phyloP scores from a whole-genome alignment of 2,113 vertebrate species.

The Cariama cristata region DNA sequence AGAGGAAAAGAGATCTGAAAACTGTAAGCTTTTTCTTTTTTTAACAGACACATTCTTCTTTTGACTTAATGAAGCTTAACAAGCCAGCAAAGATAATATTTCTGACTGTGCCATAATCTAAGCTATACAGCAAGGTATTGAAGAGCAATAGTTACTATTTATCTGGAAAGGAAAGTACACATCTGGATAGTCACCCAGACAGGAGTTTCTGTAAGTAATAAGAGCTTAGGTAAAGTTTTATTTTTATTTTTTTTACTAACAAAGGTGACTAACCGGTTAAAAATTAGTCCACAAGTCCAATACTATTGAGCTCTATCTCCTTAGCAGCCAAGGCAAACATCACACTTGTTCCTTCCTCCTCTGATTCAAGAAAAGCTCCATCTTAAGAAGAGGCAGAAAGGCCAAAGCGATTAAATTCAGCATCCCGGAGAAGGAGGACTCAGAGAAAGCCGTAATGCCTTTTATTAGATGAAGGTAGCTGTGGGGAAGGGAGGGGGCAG shows the following conservation, averaged over 20 bases:
- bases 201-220: background rate
- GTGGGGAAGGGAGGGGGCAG: background rate
- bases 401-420: background rate
- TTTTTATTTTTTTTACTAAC: background rate
- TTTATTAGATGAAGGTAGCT: background rate
- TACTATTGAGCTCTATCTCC: background rate
- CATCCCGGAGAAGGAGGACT: background rate
- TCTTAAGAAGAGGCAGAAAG: background rate
- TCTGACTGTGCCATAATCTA: background rate
- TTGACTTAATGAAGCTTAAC: background rate
- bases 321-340: constrained; percentile 10
- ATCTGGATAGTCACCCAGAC: background rate
- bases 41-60: background rate
- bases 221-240: background rate
- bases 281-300: background rate
- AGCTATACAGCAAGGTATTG: background rate
- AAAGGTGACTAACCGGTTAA: background rate
- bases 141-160: background rate
- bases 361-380: background rate
- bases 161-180: background rate
- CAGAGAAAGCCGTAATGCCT: background rate
- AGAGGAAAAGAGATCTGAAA: background rate
- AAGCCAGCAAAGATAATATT: background rate
- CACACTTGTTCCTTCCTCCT: background rate
- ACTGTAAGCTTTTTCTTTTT: background rate